Evolutionary conservation across 2,113 vertebrate species (phyloP).

Genomic region (Leucopsar rothschildi): DNA sequence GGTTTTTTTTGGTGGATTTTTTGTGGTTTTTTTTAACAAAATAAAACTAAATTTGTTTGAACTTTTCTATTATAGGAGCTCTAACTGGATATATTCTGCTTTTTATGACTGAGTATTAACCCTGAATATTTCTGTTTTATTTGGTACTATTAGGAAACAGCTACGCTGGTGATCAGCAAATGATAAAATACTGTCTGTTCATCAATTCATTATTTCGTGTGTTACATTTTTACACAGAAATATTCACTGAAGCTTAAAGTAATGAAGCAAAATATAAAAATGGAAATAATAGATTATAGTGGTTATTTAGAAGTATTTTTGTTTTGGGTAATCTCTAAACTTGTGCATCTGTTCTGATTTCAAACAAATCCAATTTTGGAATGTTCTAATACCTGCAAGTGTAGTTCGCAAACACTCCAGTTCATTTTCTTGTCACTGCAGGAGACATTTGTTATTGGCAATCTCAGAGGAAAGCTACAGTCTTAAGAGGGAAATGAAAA

Average conservation of each 20-base stretch:
- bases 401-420: constrained; percentile 6
- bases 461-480: constrained; percentile 39
- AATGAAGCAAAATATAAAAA: not conserved
- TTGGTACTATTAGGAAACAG: not conserved
- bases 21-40: not conserved
- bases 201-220: not conserved
- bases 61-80: not conserved
- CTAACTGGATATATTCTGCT: not conserved
- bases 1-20: no score
- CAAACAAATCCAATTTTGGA: not conserved
- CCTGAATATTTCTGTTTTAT: not conserved
- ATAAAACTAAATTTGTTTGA: not conserved
- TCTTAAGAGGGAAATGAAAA: constrained; percentile 45
- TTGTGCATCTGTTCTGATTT: constrained; percentile 43
- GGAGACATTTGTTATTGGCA: constrained; percentile 62
- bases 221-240: not conserved
- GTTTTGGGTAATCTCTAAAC: not conserved
- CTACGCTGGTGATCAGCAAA: not conserved
- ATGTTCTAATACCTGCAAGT: constrained; percentile 31
- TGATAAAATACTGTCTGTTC: not conserved
- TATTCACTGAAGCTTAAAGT: not conserved
- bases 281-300: not conserved
- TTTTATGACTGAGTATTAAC: not conserved
- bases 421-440: constrained; percentile 64
- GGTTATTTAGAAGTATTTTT: not conserved